A percentile compares a stretch with the other conserved stretches of the same genome.
Conservation (phyloP, 2,797 vertebrate species). For the Fistularia commersonii region DNA sequence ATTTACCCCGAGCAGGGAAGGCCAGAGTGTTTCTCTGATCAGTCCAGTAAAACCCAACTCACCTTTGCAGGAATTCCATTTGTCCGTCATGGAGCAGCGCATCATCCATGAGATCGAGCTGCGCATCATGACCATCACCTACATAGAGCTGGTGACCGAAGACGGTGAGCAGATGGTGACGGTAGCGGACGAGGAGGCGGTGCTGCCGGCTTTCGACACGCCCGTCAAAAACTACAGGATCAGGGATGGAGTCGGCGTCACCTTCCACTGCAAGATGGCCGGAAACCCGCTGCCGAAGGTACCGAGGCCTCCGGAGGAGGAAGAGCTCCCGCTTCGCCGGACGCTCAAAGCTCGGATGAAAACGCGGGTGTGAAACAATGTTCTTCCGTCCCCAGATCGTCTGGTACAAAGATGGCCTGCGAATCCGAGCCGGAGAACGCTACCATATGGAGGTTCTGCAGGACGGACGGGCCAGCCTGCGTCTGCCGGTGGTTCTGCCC, state of each 20-base stretch:
- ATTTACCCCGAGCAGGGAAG: no score
- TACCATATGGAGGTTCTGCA: constrained; percentile 89
- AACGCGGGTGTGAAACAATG: background rate
- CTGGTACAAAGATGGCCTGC: constrained; percentile 96
- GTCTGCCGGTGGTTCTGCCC: constrained; percentile 82
- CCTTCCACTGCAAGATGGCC: constrained; percentile 91
- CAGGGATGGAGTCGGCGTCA: constrained; percentile 90
- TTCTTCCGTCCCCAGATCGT: constrained; percentile 75
- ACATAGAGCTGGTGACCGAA: constrained; percentile 88
- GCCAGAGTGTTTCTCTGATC: constrained; percentile 28
- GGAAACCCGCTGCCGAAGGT: constrained; percentile 94
- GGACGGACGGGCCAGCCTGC: constrained; percentile 90
- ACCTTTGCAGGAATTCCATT: no score
- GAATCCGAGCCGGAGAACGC: constrained; percentile 82
- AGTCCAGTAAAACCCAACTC: no score
- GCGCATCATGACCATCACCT: constrained; percentile 87
- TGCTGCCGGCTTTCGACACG: constrained; percentile 83
- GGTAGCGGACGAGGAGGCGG: constrained; percentile 78
- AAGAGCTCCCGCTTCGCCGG: background rate
- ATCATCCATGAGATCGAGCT: constrained; percentile 94
- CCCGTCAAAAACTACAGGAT: constrained; percentile 91
- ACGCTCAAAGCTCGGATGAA: no score
- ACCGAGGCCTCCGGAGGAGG: constrained; percentile 5
- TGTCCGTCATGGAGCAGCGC: constrained; percentile 75
- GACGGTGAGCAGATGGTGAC: constrained; percentile 89